Conservation (phyloP, 2,888 invertebrate species). For the Sminthurinus aureus region DNA sequence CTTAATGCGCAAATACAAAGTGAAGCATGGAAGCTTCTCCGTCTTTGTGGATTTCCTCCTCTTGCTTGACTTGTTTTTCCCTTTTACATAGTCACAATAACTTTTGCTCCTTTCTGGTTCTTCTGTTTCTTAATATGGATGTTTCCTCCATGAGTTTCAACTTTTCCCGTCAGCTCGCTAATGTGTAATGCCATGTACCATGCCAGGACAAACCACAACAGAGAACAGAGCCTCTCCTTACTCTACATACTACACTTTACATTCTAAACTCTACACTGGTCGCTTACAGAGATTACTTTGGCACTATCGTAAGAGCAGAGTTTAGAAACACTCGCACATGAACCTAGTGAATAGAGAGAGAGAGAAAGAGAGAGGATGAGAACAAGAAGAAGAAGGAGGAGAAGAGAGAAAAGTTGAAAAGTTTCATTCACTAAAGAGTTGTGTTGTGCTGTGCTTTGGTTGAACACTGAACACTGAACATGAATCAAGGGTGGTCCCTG, state of each 20-base stretch:
- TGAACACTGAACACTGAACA: not conserved
- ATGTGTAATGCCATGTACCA: no score
- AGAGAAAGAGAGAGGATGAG: no score
- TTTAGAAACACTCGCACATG: no score
- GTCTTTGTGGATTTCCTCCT: not conserved
- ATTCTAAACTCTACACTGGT: no score
- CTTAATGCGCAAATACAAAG: not conserved
- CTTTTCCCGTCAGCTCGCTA: not conserved
- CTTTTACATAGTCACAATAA: not conserved
- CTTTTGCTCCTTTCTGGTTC: not conserved
- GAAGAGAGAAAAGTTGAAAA: no score
- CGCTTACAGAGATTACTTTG: no score
- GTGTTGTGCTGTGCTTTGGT: not conserved
- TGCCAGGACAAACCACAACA: no score
- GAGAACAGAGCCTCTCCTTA: no score
- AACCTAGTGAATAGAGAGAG: no score
- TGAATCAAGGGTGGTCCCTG: constrained; percentile 32
- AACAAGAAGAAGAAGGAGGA: no score
- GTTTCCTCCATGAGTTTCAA: not conserved
- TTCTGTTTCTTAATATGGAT: not conserved
- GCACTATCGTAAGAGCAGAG: no score
- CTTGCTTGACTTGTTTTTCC: not conserved
- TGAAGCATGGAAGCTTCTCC: not conserved
- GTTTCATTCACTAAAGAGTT: not conserved
- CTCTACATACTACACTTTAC: no score